Conservation (phyloP, 2,797 vertebrate species). For the Catostomus latipinnis region DNA sequence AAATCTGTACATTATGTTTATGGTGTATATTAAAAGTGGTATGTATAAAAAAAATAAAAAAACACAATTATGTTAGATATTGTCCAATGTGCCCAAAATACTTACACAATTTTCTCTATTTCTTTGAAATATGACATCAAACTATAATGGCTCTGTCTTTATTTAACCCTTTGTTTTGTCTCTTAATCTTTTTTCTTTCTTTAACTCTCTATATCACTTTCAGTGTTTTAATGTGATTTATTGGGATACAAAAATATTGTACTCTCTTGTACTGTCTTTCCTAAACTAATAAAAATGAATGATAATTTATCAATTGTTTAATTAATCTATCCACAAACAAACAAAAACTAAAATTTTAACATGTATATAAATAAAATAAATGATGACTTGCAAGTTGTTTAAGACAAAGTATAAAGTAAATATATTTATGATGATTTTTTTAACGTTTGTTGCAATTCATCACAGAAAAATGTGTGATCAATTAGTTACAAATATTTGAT, state of each 20-base stretch:
- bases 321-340: no score
- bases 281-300: slow-evolving; percentile 30
- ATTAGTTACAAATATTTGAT: no score
- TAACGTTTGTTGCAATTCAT: no score
- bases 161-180: slow-evolving; percentile 5
- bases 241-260: neutral
- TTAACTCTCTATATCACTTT: neutral
- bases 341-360: no score
- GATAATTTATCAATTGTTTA: slow-evolving; percentile 16
- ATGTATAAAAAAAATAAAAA: no score
- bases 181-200: neutral
- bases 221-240: slow-evolving; percentile 11
- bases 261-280: slow-evolving; percentile 3
- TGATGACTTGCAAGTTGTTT: no score
- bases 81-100: neutral
- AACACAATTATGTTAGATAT: neutral
- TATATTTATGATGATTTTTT: no score
- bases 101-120: neutral
- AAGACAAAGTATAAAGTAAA: no score
- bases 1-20: no score
- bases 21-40: no score
- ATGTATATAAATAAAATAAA: no score
- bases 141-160: neutral
- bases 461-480: no score
- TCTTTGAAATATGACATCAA: neutral